phyloP scores from a whole-genome alignment of 2,797 vertebrate genomes.

The Parotocinclus haroldoi region DNA sequence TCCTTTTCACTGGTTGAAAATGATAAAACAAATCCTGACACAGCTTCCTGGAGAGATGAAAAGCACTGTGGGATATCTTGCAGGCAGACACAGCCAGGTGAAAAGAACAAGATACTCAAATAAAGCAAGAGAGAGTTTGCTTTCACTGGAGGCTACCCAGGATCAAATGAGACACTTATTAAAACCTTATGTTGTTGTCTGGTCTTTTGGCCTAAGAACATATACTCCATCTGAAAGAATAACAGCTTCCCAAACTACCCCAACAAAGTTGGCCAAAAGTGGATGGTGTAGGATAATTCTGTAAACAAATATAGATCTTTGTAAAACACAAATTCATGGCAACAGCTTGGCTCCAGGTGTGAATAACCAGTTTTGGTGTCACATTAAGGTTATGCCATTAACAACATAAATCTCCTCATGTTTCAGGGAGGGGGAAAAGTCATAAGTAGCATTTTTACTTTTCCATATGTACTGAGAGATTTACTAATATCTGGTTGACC shows the following conservation, averaged over 20 bases:
- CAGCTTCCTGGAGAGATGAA: slow-evolving; percentile 51
- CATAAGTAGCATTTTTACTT: slow-evolving; percentile 1
- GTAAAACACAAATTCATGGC: slow-evolving; percentile 26
- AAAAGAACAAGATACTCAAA: slow-evolving; percentile 36
- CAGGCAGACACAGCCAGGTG: slow-evolving; percentile 46
- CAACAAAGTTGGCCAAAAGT: slow-evolving; percentile 45
- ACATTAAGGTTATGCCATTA: not conserved
- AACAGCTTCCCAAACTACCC: slow-evolving; percentile 17
- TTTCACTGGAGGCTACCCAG: slow-evolving; percentile 37
- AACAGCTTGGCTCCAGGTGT: slow-evolving; percentile 45
- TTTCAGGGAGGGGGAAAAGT: not conserved
- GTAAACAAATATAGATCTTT: slow-evolving; percentile 36
- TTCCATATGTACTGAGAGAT: slow-evolving; percentile 7
- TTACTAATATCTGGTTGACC: slow-evolving; percentile 29
- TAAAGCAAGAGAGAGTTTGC: slow-evolving; percentile 17
- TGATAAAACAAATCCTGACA: slow-evolving; percentile 52
- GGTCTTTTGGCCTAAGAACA: slow-evolving; percentile 45
- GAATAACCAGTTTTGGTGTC: slow-evolving; percentile 2
- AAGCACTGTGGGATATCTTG: slow-evolving; percentile 48
- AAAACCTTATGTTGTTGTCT: slow-evolving; percentile 40
- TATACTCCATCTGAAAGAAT: slow-evolving; percentile 31
- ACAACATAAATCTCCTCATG: slow-evolving; percentile 3
- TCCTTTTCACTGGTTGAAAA: slow-evolving; percentile 39
- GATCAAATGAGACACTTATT: slow-evolving; percentile 49
- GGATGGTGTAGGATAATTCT: slow-evolving; percentile 24